Base-by-base conservation (phyloP, 2,797 vertebrate species). In the Phalloptychus januarius region DNA sequence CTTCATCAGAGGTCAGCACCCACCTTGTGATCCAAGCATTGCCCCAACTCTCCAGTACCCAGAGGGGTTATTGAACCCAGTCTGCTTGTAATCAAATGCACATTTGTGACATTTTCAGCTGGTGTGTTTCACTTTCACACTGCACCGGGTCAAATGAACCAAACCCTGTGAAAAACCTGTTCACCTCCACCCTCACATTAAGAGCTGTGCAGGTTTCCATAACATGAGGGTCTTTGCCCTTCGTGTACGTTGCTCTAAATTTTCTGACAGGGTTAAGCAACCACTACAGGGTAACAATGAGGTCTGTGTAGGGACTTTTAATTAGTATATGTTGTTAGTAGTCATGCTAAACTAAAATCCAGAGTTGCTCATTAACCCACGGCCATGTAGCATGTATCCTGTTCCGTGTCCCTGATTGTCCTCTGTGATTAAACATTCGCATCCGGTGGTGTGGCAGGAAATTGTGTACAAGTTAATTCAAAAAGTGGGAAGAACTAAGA, bases 191-290 rank as follows among this genome's bases (percentile, higher is more conserved):
- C n/a, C n/a, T n/a, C n/a, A n/a, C 76, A 82, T 63, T 83, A 84
- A 88, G 83, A 85, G 83, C 78, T 78, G 77, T 78, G 31, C 13
- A 52, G 89, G 75, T 72, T 76, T 7, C 45, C 23, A 54, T 86
- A 80, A 78, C 79, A 82, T 84, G 71, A 54, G 81, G 86, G 83
- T 83, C 77, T 78, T 77, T 87, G 88, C 75, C 72, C 33, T 73
- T 79, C 69, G 84, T 86, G 77, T 82, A 65, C 63, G 65, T 79
- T 82, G 90, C 77, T 88, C 86, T 85, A 86, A 75, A 86, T 83
- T 79, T 76, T 81, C 83, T 92, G 88, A 86, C 36, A 38, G 76
- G 86, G 80, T 91, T 87, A 89, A 84, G 78, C 86, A 84, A 83
- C 52, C 38, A 72, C 72, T 42, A 72, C n/a, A 61, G 23, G 50